These are phyloP conservation scores for Galeopterus variegatus DNA, from an alignment of 2,113 vertebrate genomes.

Conservation along the genomic window DNA sequence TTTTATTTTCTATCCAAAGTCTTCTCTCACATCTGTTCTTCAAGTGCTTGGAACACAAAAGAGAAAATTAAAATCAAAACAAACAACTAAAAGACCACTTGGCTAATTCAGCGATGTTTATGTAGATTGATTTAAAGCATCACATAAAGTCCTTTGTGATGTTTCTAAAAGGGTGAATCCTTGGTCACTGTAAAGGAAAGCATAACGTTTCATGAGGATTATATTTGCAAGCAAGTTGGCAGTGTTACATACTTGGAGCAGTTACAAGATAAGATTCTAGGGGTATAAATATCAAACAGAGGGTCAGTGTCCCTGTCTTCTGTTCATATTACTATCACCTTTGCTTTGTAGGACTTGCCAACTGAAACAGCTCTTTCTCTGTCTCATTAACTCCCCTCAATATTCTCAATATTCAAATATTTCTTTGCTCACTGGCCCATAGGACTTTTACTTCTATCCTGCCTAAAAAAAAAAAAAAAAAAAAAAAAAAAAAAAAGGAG, in stretches of 20 bases:
- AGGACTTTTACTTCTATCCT: slow-evolving; percentile 25
- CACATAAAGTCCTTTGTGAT: slow-evolving; percentile 22
- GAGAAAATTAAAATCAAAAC: slow-evolving; percentile 52
- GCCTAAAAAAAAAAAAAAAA: background rate
- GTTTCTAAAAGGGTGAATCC: slow-evolving; percentile 9
- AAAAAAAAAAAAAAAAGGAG: slow-evolving; percentile 76
- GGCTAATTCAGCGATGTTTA: slow-evolving; percentile 62
- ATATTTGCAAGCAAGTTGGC: background rate
- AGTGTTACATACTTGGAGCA: background rate
- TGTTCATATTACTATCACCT: background rate
- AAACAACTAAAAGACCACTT: background rate
- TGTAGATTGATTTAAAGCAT: slow-evolving; percentile 50
- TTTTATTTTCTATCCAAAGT: background rate
- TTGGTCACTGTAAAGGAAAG: slow-evolving; percentile 57
- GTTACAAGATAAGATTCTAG: background rate
- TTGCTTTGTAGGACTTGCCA: slow-evolving; percentile 52
- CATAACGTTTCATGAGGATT: background rate
- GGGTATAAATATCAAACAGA: background rate
- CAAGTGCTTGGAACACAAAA: slow-evolving; percentile 23
- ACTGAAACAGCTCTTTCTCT: slow-evolving; percentile 57
- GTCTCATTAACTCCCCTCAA: slow-evolving; percentile 70
- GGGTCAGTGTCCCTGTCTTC: background rate
- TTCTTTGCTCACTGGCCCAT: slow-evolving; percentile 61
- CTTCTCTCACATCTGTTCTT: background rate
- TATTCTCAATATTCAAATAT: slow-evolving; percentile 74